These are phyloP conservation scores for Calypte anna DNA, from an alignment of 2,113 vertebrate species.

Conservation along the genomic window DNA sequence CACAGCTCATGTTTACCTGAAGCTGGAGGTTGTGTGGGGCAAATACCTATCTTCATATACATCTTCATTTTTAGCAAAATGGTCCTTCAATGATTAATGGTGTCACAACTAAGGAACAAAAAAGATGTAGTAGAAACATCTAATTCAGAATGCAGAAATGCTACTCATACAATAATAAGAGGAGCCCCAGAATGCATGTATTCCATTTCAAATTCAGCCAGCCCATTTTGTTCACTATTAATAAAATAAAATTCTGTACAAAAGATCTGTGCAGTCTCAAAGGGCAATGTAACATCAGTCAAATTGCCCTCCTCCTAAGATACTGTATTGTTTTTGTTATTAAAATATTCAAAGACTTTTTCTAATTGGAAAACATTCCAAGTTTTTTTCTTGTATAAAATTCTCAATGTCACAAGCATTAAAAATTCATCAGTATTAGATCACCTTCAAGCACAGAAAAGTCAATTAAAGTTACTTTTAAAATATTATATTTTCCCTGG, in stretches of 20 bases:
- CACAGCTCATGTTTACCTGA: not conserved
- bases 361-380: not conserved
- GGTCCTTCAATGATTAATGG: not conserved
- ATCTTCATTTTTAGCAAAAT: not conserved
- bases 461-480: not conserved
- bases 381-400: not conserved
- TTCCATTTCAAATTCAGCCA: not conserved
- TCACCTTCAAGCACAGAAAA: not conserved
- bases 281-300: not conserved
- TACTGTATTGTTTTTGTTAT: not conserved
- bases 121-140: not conserved
- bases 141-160: not conserved
- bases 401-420: not conserved
- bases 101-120: not conserved
- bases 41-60: not conserved
- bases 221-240: not conserved
- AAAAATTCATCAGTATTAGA: not conserved
- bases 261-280: not conserved
- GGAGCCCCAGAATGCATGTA: not conserved
- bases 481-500: not conserved
- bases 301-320: not conserved
- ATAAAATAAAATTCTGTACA: not conserved
- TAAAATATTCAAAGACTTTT: not conserved
- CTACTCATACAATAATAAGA: not conserved
- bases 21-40: not conserved